Conservation (phyloP, 1,140 invertebrate species). For the Drosophila mayri region DNA sequence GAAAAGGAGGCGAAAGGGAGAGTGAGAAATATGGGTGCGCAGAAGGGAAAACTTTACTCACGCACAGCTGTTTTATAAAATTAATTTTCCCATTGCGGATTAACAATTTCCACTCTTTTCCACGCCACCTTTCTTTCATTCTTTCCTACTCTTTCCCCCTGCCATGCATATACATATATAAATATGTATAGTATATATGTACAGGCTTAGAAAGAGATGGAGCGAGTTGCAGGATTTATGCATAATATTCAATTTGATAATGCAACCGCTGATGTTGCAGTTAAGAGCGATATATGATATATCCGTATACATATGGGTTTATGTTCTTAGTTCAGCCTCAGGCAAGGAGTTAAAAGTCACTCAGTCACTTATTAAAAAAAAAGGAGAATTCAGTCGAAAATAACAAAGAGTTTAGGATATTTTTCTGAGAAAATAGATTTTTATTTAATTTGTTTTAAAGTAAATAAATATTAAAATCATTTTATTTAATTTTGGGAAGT, state of each 20-base stretch:
- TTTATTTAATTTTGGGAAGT: too few species aligned
- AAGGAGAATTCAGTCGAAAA: not conserved
- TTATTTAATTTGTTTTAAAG: too few species aligned
- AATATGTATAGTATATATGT: slow-evolving; percentile 2
- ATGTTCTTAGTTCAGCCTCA: not conserved
- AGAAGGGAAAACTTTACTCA: slow-evolving; percentile 42
- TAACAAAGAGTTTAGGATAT: not conserved
- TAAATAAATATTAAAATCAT: too few species aligned
- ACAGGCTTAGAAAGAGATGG: slow-evolving; percentile 19
- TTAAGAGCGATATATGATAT: slow-evolving; percentile 21
- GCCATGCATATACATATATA: not conserved
- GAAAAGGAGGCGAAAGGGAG: slow-evolving; percentile 5
- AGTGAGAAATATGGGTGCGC: slow-evolving; percentile 3
- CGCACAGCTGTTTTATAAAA: slow-evolving; percentile 82
- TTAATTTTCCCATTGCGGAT: slow-evolving; percentile 84
- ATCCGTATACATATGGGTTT: not conserved
- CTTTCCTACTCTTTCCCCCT: not conserved
- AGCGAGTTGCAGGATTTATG: slow-evolving; percentile 40
- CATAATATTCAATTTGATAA: slow-evolving; percentile 66
- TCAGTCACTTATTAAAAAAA: not conserved
- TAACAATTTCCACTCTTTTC: slow-evolving; percentile 76
- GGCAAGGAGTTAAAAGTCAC: slow-evolving; percentile 30
- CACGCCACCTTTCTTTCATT: slow-evolving; percentile 12
- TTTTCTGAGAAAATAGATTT: too few species aligned
- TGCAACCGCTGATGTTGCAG: slow-evolving; percentile 27